Base-by-base conservation (phyloP, 2,797 vertebrate species). In the Megalops cyprinoides region DNA sequence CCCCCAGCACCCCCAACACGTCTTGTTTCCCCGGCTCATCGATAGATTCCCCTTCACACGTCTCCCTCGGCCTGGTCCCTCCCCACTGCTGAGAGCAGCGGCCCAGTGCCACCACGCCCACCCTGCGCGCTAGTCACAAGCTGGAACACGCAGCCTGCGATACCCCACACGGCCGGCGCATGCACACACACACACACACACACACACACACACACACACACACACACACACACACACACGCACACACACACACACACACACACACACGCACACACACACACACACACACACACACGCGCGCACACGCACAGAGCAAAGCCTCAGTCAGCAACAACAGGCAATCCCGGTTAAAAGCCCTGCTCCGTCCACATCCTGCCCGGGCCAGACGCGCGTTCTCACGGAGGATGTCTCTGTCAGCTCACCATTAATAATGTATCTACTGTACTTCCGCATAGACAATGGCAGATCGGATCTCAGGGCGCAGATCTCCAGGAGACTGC, bases 61-160 rank as follows among this genome's bases (percentile, higher is more conserved):
- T 60, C 1, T n/a, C 5, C 10, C 5, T n/a, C 25, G 8, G 25
- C 4, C 8, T 3, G 58, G 25, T 60, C 58, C 23, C 25, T 60
- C 58, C 25, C 25, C 23, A 60, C 23, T 28, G 58, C 58, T 60
- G 58, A 60, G 58, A 51, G 5, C 23, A 20, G 58, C 51, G 23
- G 7, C 31, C 51, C 39, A 81, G 84, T 86, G 86, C 79, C 14
- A 28, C 18, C 15, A 53, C 18, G 51, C 2, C 15, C 6, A 14
- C 10, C 51, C 12, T 14, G 51, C 46, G 10, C 44, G n/a, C n/a
- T n/a, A n/a, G n/a, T 48, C 10, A 65, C 60, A 25, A 23, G 28
- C 15, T 20, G 3, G n/a, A 4, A 58, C 18, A 20, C 15, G n/a
- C n/a, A n/a, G 60, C n/a, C n/a, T n/a, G n/a, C n/a, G n/a, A 65